Evolutionary conservation across 2,888 invertebrate genomes (phyloP), one percentile per base, ranked within the genome.

Genomic region (Blastobasis lacticolella): DNA sequence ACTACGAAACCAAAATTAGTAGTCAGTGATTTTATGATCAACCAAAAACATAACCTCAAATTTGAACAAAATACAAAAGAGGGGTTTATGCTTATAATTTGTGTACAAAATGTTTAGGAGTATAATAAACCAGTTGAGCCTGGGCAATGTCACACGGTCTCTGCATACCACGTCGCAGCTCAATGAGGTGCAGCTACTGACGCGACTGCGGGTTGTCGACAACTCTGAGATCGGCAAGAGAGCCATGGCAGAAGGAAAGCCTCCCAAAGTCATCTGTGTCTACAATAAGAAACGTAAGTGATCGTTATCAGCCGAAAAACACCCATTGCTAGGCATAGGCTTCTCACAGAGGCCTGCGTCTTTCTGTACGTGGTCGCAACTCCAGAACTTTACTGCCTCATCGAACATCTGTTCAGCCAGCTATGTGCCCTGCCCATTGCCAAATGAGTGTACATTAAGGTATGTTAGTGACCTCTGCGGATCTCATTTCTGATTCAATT

Each of bases 201-300:
- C 95, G 1, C 89, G 96, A 48, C 84, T 98, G 10, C 89, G 97
- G 66, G 97, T 98, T 5, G 99, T 99, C 4, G 99, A 99, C 80
- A 99, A 99, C 81, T 97, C 97, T 51, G 94, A 94, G 61, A 92
- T 99, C 55, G 99, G 99, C 41, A 97, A 96, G 76, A 91, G 94
- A 73, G 98, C 98, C 1, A 97, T 97, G 94, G 92, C 94, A 2
- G 95, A 97, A 73, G 98, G 98, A 47, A 95, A 94, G 80, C 97
- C 98, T 8, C 97, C 98, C 0, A 94, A 92, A 77, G 92, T 95
- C 67, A 98, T 99, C 69, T 97, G 98, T 73, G 93, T 99, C 53
- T 98, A 98, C 71, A 98, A 95, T 78, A 95, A 94, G 85, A 90
- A 86, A 64, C 81, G 88, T 88, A 71, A 53, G 86, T n/a, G n/a